Base-by-base conservation (phyloP, 2,113 vertebrate species). In the Abramis brama region DNA sequence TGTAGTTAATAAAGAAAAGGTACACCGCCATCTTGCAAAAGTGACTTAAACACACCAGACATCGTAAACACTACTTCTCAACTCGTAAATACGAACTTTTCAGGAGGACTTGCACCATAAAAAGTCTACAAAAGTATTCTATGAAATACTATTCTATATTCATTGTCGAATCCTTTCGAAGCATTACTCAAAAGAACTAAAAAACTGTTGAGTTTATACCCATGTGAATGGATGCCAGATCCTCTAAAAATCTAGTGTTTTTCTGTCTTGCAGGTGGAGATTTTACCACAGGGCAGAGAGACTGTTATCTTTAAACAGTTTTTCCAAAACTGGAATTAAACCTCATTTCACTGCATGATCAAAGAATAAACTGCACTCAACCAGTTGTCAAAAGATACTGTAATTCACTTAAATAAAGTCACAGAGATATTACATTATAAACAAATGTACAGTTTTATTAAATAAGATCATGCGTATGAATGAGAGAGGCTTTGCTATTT, bases 261-360 rank as follows among this genome's bases (percentile, higher is more conserved):
- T 19, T 52, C 33, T 84, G 81, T 45, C 13, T 45, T 75, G 47
- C 90, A 98, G 97, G 97, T 97, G 92, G 97, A 98, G 89, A 97
- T 98, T 43, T 95, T 98, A 87, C 96, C 97, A 0, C 95, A 98
- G 90, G 97, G 97, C 87, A 92, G 90, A 0, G 96, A 98, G 93
- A 97, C 95, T 0, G 93, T 96, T 82, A 96, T 98, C 88, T 98
- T 99, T 95, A 98, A 97, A 92, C 97, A 98, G 87, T 98, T 98
- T 93, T 98, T 98, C 87, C 71, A 93, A 74, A 89, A 91, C 93
- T 98, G 97, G 97, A 96, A 96, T 88, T 97, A 90, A 95, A 85
- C 25, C 1, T 43, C 52, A 36, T 52, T 77, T 43, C 59, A 83
- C 13, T 68, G 27, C 47, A 60, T 39, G 30, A 68, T 84, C 79